Base-by-base conservation (phyloP, 2,888 invertebrate genomes). In the Anoplius nigerrimus region DNA sequence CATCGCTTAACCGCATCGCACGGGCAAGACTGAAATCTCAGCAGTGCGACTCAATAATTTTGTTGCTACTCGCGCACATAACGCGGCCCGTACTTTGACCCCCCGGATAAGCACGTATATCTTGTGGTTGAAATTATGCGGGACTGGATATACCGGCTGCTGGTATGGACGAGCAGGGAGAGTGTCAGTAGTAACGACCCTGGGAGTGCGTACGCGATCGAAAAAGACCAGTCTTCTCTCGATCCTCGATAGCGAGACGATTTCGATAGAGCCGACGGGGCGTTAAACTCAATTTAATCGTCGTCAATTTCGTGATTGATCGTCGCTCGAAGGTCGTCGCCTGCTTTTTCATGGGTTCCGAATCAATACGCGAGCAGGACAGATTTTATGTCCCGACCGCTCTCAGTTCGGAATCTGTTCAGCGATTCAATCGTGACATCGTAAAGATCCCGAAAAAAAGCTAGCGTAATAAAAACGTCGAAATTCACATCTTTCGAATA, bases 51-150 rank as follows among this genome's bases (percentile, higher is more conserved):
- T 24, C 57, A 34, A 57, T 51, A 22, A 57, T 57, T 63, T 57
- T 34, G 34, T 34, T 34, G 22, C 16, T 53, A 3, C 16, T 57
- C 46, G 52, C 48, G n/a, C 27, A 51, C 27, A 18, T 43, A 27
- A 18, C 62, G 24, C 43, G 58, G 5, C 27, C 65, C 66, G 69
- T 75, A 58, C 75, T 69, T 75, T 69, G 67, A 75, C 75, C 72
- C 57, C 69, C 42, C 52, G 42, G 51, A 27, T 63, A 71, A 65
- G 46, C 66, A 48, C 66, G 59, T 72, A 59, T 75, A 63, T 72
- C 66, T 69, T 66, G 51, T 24, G n/a, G 59, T 22, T 62, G 20
- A 66, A 69, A 69, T 66, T 71, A 74, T 72, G 69, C 71, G 69
- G 61, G 69, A 60, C 72, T 65, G 66, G 62, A 74, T 66, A 65